phyloP scores from a whole-genome alignment of 2,888 invertebrate genomes.

The Hydroisotoma schaefferi region DNA sequence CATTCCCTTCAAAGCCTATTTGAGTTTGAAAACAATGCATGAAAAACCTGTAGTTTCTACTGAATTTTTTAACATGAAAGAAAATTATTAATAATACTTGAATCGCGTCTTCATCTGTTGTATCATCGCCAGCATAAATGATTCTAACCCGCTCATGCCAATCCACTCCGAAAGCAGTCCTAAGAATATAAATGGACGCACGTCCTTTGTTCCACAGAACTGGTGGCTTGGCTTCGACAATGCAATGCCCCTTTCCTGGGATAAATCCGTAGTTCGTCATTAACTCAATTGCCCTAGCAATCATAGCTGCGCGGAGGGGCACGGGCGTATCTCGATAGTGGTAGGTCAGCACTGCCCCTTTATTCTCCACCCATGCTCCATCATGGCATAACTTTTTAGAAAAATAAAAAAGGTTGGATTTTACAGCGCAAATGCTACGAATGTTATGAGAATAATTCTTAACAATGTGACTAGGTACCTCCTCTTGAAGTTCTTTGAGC shows the following conservation, averaged over 20 bases:
- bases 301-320: slow-evolving; percentile 64
- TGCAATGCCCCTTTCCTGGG: slow-evolving; percentile 71
- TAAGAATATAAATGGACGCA: slow-evolving; percentile 82
- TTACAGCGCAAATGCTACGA: background rate
- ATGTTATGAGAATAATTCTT: background rate
- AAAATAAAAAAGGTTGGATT: background rate
- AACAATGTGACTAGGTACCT: slow-evolving; percentile 42
- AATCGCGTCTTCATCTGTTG: slow-evolving; percentile 88
- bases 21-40: background rate
- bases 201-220: slow-evolving; percentile 89
- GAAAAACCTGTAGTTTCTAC: background rate
- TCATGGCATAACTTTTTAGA: slow-evolving; percentile 68
- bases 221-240: slow-evolving; percentile 84
- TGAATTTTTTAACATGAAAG: slow-evolving; percentile 21
- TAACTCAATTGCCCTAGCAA: slow-evolving; percentile 67
- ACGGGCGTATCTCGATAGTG: slow-evolving; percentile 80
- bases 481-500: slow-evolving; percentile 70
- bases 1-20: slow-evolving; percentile 84
- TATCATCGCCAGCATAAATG: slow-evolving; percentile 73
- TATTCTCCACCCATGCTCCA: slow-evolving; percentile 90
- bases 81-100: slow-evolving; percentile 51
- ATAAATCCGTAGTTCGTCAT: slow-evolving; percentile 72
- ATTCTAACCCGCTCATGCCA: slow-evolving; percentile 83
- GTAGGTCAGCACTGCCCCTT: slow-evolving; percentile 79
- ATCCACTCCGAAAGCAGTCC: slow-evolving; percentile 85